A percentile compares a stretch with the other conserved stretches of the same genome.
phyloP scores from a whole-genome alignment of 23 tunicate species.

The Botrylloides violaceus region DNA sequence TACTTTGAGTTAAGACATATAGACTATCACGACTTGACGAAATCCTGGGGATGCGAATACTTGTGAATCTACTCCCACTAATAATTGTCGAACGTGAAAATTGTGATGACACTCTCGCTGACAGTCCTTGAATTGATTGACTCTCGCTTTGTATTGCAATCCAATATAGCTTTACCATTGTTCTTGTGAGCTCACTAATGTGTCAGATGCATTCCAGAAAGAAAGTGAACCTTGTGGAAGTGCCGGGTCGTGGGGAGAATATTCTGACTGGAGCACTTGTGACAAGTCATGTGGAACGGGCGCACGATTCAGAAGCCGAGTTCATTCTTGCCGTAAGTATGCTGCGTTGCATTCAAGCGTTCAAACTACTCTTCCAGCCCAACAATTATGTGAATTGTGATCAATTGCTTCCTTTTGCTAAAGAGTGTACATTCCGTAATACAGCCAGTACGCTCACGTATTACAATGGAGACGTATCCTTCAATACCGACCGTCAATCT shows the following conservation, averaged over 20 bases:
- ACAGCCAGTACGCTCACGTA: not conserved
- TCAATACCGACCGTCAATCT: not conserved
- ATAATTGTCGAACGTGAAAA: no score
- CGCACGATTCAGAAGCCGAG: conserved; percentile 45
- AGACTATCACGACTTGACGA: no score
- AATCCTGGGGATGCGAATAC: no score
- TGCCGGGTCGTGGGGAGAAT: conserved; percentile 66
- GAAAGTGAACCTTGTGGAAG: conserved; percentile 58
- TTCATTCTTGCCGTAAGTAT: conserved; percentile 85
- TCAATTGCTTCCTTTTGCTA: not conserved
- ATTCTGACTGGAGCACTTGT: conserved; percentile 71
- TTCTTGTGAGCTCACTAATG: no score
- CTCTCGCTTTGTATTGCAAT: no score
- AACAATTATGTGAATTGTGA: not conserved
- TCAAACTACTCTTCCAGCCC: not conserved
- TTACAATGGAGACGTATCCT: not conserved
- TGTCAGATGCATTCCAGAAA: conserved; percentile 28
- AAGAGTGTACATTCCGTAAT: not conserved
- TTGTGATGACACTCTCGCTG: no score
- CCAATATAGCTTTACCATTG: no score
- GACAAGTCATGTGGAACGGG: conserved; percentile 57
- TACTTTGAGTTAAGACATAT: no score
- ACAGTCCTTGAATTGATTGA: no score
- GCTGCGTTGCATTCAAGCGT: not conserved
- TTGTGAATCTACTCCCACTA: no score